These are phyloP conservation scores for Sinonovacula constricta DNA, from an alignment of 1,140 invertebrate species.

Conservation along the genomic window DNA sequence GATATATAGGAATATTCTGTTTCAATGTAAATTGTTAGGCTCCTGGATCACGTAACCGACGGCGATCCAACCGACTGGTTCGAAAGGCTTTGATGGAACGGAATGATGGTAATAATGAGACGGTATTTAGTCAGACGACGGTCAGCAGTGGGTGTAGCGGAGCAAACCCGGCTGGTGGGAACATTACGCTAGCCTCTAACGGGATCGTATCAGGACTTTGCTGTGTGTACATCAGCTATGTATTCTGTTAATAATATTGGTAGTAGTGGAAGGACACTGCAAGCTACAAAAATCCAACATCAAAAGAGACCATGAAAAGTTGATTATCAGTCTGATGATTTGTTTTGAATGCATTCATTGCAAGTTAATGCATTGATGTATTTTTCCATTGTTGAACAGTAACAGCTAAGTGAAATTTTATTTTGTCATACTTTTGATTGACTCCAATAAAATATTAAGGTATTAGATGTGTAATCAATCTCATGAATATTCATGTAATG, in stretches of 20 bases:
- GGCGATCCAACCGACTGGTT: constrained; percentile 52
- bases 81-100: constrained; percentile 57
- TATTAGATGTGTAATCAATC: too few species aligned
- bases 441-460: too few species aligned
- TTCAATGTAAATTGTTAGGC: too few species aligned
- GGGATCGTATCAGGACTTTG: constrained; percentile 68
- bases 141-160: constrained; percentile 53
- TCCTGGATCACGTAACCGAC: constrained; percentile 54
- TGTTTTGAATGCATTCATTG: neutral
- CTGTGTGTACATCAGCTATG: constrained; percentile 61
- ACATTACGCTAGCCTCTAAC: constrained; percentile 57
- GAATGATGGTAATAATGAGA: constrained; percentile 47
- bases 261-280: neutral
- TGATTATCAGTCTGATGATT: neutral
- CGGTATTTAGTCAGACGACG: constrained; percentile 63
- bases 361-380: neutral
- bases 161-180: constrained; percentile 42
- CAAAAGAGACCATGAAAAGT: too few species aligned
- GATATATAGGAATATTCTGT: too few species aligned
- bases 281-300: neutral
- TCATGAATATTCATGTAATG: too few species aligned
- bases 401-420: too few species aligned
- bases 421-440: too few species aligned
- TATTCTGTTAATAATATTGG: neutral
- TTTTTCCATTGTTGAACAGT: constrained; percentile 1